These are phyloP conservation scores for Drosophila putrida DNA, from an alignment of 2,888 invertebrate genomes.

Conservation along the genomic window DNA sequence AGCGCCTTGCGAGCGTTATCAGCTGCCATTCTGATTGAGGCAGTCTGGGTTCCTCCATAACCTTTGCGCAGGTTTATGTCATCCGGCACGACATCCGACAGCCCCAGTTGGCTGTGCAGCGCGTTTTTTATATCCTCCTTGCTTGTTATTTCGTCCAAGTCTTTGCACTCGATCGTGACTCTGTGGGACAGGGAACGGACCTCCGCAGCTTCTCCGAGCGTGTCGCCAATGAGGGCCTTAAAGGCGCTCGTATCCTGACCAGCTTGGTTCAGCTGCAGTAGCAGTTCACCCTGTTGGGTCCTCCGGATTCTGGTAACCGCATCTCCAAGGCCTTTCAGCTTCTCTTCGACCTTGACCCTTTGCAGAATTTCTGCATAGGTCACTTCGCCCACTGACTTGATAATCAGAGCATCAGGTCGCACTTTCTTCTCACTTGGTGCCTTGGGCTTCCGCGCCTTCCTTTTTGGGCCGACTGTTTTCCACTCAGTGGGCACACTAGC, in stretches of 20 bases:
- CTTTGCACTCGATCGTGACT: constrained; percentile 4
- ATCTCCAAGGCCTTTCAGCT: not conserved
- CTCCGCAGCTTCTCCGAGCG: not conserved
- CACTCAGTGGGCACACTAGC: too few species aligned
- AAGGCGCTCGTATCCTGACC: not conserved
- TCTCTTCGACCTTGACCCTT: not conserved
- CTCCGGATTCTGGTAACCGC: not conserved
- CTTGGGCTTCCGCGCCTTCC: too few species aligned
- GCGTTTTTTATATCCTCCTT: too few species aligned
- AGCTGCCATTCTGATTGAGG: not conserved
- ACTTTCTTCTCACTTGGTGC: too few species aligned
- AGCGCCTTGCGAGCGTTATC: not conserved
- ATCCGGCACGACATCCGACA: too few species aligned
- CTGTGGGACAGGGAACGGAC: not conserved
- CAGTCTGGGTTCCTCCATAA: not conserved
- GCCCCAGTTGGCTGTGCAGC: too few species aligned
- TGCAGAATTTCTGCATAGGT: not conserved
- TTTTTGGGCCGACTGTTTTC: too few species aligned
- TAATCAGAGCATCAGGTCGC: too few species aligned
- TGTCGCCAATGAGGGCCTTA: not conserved
- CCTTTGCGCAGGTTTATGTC: constrained; percentile 1
- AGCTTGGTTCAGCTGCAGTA: not conserved
- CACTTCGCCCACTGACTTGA: not conserved
- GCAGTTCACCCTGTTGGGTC: not conserved
- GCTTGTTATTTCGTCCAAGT: constrained; percentile 2